Percentiles rank a stretch among this genome's conserved stretches.
These are phyloP conservation scores for Agelastica alni DNA, from an alignment of 2,888 invertebrate genomes.

Conservation along the genomic window DNA sequence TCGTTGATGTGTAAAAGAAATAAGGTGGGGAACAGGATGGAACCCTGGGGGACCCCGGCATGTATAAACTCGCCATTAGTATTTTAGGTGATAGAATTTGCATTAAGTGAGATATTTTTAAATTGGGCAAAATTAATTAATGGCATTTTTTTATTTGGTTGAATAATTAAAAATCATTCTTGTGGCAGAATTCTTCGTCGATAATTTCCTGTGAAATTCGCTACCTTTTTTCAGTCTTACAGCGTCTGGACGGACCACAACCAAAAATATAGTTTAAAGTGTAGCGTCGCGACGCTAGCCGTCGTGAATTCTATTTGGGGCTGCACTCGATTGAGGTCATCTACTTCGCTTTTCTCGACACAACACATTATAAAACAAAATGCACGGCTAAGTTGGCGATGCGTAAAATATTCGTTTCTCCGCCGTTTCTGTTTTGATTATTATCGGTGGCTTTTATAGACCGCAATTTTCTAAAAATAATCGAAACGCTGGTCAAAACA, in stretches of 20 bases:
- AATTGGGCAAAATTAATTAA: too few species aligned
- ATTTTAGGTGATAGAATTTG: too few species aligned
- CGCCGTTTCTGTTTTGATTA: slow-evolving; percentile 31
- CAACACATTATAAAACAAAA: slow-evolving; percentile 30
- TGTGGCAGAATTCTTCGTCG: slow-evolving; percentile 1
- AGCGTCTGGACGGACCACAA: slow-evolving; percentile 10
- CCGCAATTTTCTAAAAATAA: slow-evolving; percentile 29
- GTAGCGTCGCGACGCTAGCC: slow-evolving; percentile 37
- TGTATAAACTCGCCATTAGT: too few species aligned
- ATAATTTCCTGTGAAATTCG: slow-evolving; percentile 8
- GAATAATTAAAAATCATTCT: too few species aligned
- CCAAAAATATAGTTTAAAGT: slow-evolving; percentile 23
- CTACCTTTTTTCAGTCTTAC: background rate
- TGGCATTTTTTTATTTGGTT: too few species aligned
- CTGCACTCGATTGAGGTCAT: slow-evolving; percentile 50
- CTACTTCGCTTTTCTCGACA: slow-evolving; percentile 38
- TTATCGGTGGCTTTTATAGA: slow-evolving; percentile 32
- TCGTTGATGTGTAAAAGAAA: too few species aligned
- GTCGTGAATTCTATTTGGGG: slow-evolving; percentile 42
- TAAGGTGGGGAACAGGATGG: too few species aligned
- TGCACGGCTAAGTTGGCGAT: slow-evolving; percentile 32
- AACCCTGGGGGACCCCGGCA: too few species aligned
- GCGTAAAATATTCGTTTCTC: slow-evolving; percentile 30
- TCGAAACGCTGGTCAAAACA: slow-evolving; percentile 25
- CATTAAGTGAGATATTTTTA: too few species aligned